A percentile compares a stretch with the other conserved stretches of the same genome.
These are phyloP conservation scores for Phataginus tricuspis DNA, from an alignment of 2,797 vertebrate genomes.

Conservation along the genomic window DNA sequence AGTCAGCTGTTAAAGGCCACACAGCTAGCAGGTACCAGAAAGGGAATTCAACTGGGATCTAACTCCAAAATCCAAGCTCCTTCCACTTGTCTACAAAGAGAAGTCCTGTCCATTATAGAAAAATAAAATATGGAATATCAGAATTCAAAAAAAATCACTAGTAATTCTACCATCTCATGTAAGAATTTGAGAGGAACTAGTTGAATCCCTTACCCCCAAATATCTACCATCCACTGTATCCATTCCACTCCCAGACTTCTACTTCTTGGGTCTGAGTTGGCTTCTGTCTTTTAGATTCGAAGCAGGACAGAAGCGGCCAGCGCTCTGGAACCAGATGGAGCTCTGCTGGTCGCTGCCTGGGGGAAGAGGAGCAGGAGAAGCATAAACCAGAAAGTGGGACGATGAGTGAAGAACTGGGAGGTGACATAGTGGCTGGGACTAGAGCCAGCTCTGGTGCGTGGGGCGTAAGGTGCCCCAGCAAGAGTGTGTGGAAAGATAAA, in stretches of 20 bases:
- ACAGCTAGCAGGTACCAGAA: not conserved
- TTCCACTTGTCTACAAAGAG: not conserved
- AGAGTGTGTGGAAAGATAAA: not conserved
- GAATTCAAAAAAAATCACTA: not conserved
- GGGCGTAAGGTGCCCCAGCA: not conserved
- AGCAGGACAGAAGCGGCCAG: not conserved
- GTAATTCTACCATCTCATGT: not conserved
- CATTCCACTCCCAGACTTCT: not conserved
- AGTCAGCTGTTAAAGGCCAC: not conserved
- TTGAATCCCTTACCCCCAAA: not conserved
- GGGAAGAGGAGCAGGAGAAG: not conserved
- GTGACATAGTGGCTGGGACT: not conserved
- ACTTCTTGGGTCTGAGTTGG: not conserved
- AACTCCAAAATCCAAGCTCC: not conserved
- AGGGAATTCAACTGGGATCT: not conserved
- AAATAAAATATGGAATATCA: not conserved
- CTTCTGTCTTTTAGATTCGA: not conserved
- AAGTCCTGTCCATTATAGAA: not conserved
- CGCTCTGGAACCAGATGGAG: rapidly evolving
- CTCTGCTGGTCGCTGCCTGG: too few species aligned
- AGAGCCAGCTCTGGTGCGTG: not conserved
- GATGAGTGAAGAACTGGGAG: not conserved
- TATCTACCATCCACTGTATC: not conserved
- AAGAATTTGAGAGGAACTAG: not conserved
- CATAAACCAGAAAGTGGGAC: not conserved